Percentiles rank a stretch among this genome's conserved stretches.
phyloP scores from a whole-genome alignment of 2,113 vertebrate genomes.

The Scortum barcoo region DNA sequence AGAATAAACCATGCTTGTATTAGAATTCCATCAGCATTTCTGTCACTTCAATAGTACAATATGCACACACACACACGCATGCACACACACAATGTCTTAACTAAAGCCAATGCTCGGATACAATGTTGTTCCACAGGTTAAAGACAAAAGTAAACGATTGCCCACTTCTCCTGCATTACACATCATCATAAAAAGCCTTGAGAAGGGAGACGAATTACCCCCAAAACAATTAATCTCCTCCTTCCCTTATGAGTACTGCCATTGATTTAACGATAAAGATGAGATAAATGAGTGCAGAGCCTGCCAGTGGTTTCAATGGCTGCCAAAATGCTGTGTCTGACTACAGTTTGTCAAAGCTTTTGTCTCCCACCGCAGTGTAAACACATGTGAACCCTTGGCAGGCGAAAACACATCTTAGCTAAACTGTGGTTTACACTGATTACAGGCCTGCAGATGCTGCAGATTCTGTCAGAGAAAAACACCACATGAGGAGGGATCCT shows the following conservation, averaged over 20 bases:
- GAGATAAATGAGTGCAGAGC: constrained; percentile 91
- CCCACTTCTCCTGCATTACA: constrained; percentile 75
- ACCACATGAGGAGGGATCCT: constrained; percentile 66
- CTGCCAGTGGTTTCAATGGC: constrained; percentile 84
- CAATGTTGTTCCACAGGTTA: constrained; percentile 74
- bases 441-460: constrained; percentile 78
- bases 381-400: constrained; percentile 83
- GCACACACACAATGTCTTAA: constrained; percentile 4
- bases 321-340: constrained; percentile 85
- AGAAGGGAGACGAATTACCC: constrained; percentile 84
- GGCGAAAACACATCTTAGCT: constrained; percentile 79
- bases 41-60: constrained; percentile 44
- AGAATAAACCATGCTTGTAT: constrained; percentile 57
- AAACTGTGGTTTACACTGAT: constrained; percentile 79
- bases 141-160: constrained; percentile 73
- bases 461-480: constrained; percentile 72
- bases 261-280: constrained; percentile 92
- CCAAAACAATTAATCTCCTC: constrained; percentile 89
- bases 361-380: constrained; percentile 75
- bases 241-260: constrained; percentile 85
- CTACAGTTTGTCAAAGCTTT: constrained; percentile 82
- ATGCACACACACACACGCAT: constrained; percentile 27
- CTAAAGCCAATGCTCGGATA: constrained; percentile 56
- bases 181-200: constrained; percentile 84
- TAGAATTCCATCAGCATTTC: constrained; percentile 72